Base-by-base conservation (phyloP, 1,140 invertebrate species). In the Lepidostoma basale region DNA sequence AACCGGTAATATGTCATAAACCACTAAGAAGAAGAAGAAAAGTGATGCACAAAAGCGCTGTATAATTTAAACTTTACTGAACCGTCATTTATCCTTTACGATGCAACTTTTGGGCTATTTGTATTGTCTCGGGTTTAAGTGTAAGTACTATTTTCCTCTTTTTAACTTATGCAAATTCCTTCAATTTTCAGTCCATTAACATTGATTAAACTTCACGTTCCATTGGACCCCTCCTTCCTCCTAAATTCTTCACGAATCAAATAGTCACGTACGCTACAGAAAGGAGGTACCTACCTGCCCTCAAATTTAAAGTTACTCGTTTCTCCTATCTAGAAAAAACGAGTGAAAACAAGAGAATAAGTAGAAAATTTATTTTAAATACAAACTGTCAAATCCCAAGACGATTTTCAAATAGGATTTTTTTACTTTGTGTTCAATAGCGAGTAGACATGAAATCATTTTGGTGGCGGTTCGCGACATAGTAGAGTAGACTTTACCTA, bases 171-270 rank as follows among this genome's bases (percentile, higher is more conserved):
- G 26, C 14, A 56, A 33, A 59, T 67, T 58, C 64, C 23, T 67
- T 67, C 64, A 67, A 67, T 67, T 67, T 67, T 67, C 64, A 67
- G 52, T 44, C 64, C 64, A 67, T 67, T 67, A 67, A 67, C 64
- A 67, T 59, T 67, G 64, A 67, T 67, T 67, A 67, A 67, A 67
- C 33, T 67, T 67, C 54, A 59, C 64, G 54, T 59, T 67, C 49
- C 64, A 59, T 58, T 49, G 64, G n/a, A 42, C 40, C 52, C 40
- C 40, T 6, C 14, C 33, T 39, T 59, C 33, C 47, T 36, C 42
- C 14, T 3, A 42, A 56, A 65, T 42, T 56, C 39, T 65, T 40
- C 22, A 42, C 42, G 63, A 65, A 65, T 56, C 63, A 56, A 65
- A 65, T 36, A 45, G 47, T 65, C 63, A 65, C 49, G 63, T 65